A percentile compares a stretch with the other conserved stretches of the same genome.
Conservation (phyloP, 2,888 invertebrate genomes). For the Athalia circularis region DNA sequence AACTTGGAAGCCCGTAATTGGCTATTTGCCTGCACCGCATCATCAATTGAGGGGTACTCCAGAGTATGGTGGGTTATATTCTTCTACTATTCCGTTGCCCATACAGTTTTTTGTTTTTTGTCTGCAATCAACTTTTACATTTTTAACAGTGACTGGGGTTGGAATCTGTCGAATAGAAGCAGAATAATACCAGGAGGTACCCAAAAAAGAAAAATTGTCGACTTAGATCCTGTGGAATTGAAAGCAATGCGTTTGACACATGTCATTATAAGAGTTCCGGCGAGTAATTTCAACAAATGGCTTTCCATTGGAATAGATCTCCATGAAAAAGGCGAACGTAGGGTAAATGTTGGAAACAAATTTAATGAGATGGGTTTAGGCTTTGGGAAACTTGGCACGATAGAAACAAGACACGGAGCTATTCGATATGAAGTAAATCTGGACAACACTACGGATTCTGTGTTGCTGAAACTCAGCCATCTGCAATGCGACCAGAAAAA, state of each 20-base stretch:
- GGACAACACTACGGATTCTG: slow-evolving; percentile 55
- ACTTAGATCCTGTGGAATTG: slow-evolving; percentile 80
- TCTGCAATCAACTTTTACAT: background rate
- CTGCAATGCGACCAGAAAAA: slow-evolving; percentile 52
- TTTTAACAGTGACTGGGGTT: slow-evolving; percentile 75
- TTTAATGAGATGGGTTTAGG: slow-evolving; percentile 44
- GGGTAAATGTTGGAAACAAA: background rate
- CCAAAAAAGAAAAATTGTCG: slow-evolving; percentile 74
- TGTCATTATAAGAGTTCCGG: slow-evolving; percentile 81
- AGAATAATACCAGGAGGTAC: slow-evolving; percentile 76
- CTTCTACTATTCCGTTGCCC: background rate
- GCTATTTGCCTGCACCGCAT: slow-evolving; percentile 85
- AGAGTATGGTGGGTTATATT: slow-evolving; percentile 79
- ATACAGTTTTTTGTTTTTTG: too few species aligned
- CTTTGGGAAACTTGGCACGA: slow-evolving; percentile 47
- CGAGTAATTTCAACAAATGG: slow-evolving; percentile 75
- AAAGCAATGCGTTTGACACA: slow-evolving; percentile 80
- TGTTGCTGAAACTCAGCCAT: slow-evolving; percentile 60
- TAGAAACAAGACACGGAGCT: slow-evolving; percentile 55
- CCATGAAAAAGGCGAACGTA: slow-evolving; percentile 71
- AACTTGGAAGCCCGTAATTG: slow-evolving; percentile 84
- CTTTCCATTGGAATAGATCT: slow-evolving; percentile 82
- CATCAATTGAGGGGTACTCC: slow-evolving; percentile 75
- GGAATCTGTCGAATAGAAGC: slow-evolving; percentile 78
- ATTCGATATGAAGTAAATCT: slow-evolving; percentile 62